Conservation (phyloP, 2,888 invertebrate species). For the Teleiodes luculella region DNA sequence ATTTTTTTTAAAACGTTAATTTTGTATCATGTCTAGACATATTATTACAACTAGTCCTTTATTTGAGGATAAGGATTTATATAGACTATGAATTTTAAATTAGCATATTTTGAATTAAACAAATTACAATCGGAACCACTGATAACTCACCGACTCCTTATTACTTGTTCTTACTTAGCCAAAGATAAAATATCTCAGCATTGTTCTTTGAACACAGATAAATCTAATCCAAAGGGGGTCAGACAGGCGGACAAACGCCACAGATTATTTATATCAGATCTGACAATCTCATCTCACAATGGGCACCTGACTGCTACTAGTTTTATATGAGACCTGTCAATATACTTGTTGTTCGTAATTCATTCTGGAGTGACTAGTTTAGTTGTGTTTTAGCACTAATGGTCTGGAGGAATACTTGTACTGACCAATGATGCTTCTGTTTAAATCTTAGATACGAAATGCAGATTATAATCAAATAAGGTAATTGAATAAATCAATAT, state of each 20-base stretch:
- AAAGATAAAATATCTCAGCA: not conserved
- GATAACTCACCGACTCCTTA: not conserved
- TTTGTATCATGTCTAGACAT: too few species aligned
- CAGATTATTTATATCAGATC: slow-evolving; percentile 40
- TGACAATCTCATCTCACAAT: slow-evolving; percentile 43
- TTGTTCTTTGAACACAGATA: slow-evolving; percentile 6
- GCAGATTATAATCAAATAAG: too few species aligned
- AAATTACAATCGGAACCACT: too few species aligned
- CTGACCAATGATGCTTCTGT: too few species aligned
- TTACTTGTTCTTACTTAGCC: not conserved
- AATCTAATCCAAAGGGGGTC: slow-evolving; percentile 27
- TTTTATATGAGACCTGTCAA: slow-evolving; percentile 24
- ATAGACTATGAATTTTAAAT: too few species aligned
- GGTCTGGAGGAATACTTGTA: not conserved
- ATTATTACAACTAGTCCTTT: too few species aligned
- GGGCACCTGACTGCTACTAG: slow-evolving; percentile 22
- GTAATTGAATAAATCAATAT: too few species aligned
- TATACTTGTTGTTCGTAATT: slow-evolving; percentile 11
- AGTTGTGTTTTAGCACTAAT: not conserved
- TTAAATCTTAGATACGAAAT: too few species aligned
- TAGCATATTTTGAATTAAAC: too few species aligned
- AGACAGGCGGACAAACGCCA: slow-evolving; percentile 41
- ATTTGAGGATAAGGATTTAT: too few species aligned
- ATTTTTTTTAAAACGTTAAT: too few species aligned
- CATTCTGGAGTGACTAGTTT: not conserved